Evolutionary conservation across 2,888 invertebrate genomes (phyloP).

Genomic region (Endotricha flammealis): DNA sequence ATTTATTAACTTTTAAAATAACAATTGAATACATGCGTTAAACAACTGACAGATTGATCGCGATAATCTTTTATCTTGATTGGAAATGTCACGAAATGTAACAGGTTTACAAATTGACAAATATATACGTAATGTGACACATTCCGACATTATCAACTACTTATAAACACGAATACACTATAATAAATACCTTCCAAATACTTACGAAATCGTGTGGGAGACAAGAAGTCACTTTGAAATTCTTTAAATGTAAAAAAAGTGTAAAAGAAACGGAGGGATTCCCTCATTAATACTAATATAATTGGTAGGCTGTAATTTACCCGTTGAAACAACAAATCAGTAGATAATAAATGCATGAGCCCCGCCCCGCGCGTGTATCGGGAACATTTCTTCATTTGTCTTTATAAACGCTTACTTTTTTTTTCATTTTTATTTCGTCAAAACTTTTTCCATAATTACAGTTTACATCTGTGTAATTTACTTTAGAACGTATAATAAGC

Average conservation of each 20-base stretch:
- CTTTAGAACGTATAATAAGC: conserved; percentile 8
- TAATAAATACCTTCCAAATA: too few relatives aligned
- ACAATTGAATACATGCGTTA: too few relatives aligned
- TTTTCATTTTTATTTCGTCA: conserved; percentile 34
- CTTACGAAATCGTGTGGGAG: background rate
- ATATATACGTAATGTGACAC: background rate
- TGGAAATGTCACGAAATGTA: background rate
- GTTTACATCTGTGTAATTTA: conserved; percentile 29
- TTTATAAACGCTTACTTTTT: conserved; percentile 46
- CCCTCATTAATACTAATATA: conserved; percentile 73
- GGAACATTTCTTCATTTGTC: conserved; percentile 67
- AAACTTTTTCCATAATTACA: conserved; percentile 57
- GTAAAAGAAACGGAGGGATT: conserved; percentile 49
- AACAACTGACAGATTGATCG: too few relatives aligned
- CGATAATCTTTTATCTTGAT: background rate
- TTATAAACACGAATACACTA: too few relatives aligned
- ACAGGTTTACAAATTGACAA: background rate
- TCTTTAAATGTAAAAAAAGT: conserved; percentile 27
- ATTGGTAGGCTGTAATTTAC: conserved; percentile 68
- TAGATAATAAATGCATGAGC: conserved; percentile 70
- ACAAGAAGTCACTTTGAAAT: conserved; percentile 5
- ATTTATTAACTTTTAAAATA: too few relatives aligned
- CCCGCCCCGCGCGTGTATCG: conserved; percentile 58
- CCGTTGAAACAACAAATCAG: conserved; percentile 73
- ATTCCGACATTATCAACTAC: too few relatives aligned